phyloP scores from a whole-genome alignment of 2,888 invertebrate genomes.

The Macrosiphum euphorbiae region DNA sequence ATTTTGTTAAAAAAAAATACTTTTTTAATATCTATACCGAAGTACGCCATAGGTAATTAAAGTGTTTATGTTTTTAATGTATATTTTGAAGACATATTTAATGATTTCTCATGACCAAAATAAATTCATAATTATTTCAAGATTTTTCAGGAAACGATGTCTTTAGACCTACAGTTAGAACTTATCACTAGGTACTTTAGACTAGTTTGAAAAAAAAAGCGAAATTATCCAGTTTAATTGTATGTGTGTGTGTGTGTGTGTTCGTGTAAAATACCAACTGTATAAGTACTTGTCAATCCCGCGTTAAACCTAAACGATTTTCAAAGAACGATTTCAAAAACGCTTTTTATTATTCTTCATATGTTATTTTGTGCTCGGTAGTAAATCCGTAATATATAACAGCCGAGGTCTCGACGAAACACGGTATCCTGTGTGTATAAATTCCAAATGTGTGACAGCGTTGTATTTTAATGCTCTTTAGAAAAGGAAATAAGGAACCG shows the following conservation, averaged over 20 bases:
- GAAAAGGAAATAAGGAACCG: not conserved
- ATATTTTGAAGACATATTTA: no score
- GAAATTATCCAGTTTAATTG: not conserved
- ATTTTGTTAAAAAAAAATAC: no score
- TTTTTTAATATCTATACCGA: no score
- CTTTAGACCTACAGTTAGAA: no score
- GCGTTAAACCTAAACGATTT: not conserved
- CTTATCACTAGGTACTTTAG: not conserved
- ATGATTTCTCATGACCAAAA: no score
- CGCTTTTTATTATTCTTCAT: not conserved
- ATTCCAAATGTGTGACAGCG: not conserved
- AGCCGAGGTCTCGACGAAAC: not conserved
- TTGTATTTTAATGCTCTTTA: not conserved
- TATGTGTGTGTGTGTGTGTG: not conserved
- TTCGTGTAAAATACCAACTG: not conserved
- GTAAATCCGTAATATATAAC: not conserved
- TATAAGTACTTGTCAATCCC: not conserved
- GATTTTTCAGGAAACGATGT: no score
- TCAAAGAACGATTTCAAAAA: not conserved
- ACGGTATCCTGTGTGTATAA: not conserved
- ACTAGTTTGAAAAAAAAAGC: not conserved
- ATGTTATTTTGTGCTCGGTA: not conserved
- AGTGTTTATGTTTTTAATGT: no score
- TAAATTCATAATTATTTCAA: no score
- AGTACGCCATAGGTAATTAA: no score